Evolutionary conservation across 2,888 invertebrate genomes (phyloP), one percentile per base, ranked within the genome.

Genomic region (Trissoscelio sp.): DNA sequence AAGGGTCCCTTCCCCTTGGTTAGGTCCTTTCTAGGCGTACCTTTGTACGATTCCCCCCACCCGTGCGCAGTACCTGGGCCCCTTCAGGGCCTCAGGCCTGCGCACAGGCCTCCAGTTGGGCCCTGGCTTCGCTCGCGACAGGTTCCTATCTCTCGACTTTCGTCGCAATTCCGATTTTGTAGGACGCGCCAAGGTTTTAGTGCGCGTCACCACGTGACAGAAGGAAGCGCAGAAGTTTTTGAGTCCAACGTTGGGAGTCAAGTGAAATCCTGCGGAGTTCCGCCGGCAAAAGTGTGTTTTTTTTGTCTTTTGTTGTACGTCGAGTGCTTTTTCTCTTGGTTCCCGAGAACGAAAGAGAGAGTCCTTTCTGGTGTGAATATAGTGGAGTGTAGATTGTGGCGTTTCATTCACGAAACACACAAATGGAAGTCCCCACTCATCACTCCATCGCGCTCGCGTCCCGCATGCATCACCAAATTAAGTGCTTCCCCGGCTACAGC

Each of bases 391-490:
- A 34, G 39, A 67, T 53, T 48, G 58, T 55, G 46, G 64, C 16
- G 18, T 55, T 72, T 64, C 58, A 34, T 69, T 75, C 44, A 60
- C 48, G 9, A 42, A 22, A 58, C 34, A 60, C 58, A 57, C 81
- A 81, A 79, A 91, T 91, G 91, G 91, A 91, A 83, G 89, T 91
- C 79, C 91, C 91, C 85, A 84, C 87, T 83, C 90, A 86, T 86
- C 89, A 91, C 84, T 90, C 89, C 86, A 88, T 88, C 80, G 85
- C 88, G 83, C 88, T 91, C 79, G 84, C 88, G 72, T 85, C 90
- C 69, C 88, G 91, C 74, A 91, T 91, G 91, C 91, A 91, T 83
- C 90, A 91, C 84, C 90, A 89, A 83, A 89, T 91, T 88, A 91
- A 91, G 83, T 91, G 89, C 81, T 91, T 89, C 83, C 88, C 91